These are phyloP conservation scores for Datnioides undecimradiatus DNA, from an alignment of 2,113 vertebrate species.

Conservation along the genomic window DNA sequence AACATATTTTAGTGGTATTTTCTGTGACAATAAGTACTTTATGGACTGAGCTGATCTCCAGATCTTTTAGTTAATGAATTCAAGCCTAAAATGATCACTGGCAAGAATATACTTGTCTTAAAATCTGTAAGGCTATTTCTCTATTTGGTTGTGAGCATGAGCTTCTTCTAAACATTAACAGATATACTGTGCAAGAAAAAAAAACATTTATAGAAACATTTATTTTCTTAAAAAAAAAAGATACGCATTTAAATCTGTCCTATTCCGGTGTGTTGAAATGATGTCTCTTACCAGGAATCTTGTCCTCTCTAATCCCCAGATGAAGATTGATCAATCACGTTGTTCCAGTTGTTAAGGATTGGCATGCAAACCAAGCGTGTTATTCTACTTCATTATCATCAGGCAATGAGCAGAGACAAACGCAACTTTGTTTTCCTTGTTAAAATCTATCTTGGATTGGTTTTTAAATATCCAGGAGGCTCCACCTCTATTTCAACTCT, in stretches of 20 bases:
- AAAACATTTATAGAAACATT: not conserved
- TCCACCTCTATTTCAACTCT: slow-evolving; percentile 59
- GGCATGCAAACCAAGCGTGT: not conserved
- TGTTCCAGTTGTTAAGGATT: not conserved
- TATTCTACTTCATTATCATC: not conserved
- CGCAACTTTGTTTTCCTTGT: not conserved
- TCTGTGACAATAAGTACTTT: not conserved
- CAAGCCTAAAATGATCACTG: not conserved
- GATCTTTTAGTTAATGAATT: not conserved
- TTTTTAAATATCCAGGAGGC: slow-evolving; percentile 57
- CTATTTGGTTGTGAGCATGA: not conserved
- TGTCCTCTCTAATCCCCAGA: not conserved
- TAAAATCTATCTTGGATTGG: not conserved
- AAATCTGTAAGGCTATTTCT: not conserved
- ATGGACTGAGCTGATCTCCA: not conserved
- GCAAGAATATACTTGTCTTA: not conserved
- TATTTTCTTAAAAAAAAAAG: not conserved
- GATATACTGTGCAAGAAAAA: not conserved
- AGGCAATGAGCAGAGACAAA: slow-evolving; percentile 7
- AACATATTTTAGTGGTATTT: not conserved
- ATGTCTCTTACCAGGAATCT: slow-evolving; percentile 56
- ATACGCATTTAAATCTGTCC: not conserved
- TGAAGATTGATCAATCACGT: not conserved
- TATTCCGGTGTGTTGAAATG: not conserved
- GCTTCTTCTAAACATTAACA: not conserved